These are phyloP conservation scores for Guaruba guarouba DNA, from an alignment of 2,113 vertebrate genomes.

Conservation along the genomic window DNA sequence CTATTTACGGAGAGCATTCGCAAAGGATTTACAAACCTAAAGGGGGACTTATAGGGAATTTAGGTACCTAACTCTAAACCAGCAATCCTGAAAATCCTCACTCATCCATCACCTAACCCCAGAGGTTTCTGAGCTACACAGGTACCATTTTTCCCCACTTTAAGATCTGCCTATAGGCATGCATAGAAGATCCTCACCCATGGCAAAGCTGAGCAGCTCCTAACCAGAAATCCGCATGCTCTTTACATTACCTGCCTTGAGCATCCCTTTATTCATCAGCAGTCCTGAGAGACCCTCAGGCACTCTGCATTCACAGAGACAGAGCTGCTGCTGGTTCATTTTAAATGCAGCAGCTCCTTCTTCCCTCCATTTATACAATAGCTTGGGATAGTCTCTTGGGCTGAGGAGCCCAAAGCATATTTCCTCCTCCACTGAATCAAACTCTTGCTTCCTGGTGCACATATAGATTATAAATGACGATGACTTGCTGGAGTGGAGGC, in stretches of 20 bases:
- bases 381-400: not conserved
- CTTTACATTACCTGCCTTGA: not conserved
- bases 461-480: not conserved
- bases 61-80: constrained; percentile 31
- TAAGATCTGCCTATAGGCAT: not conserved
- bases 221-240: not conserved
- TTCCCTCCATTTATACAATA: not conserved
- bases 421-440: not conserved
- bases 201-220: not conserved
- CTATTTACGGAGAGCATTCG: constrained; percentile 10
- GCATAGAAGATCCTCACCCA: not conserved
- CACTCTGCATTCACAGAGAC: not conserved
- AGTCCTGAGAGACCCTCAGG: not conserved
- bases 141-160: not conserved
- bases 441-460: not conserved
- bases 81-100: constrained; percentile 15
- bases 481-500: not conserved
- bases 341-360: not conserved
- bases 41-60: constrained; percentile 57
- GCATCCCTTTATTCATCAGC: not conserved
- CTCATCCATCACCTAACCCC: constrained; percentile 35
- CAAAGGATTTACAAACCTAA: constrained; percentile 50
- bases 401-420: not conserved
- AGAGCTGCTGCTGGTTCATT: not conserved
- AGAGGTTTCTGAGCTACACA: not conserved